phyloP scores from a whole-genome alignment of 2,888 invertebrate genomes.

The Tenthredo scrophulariae region DNA sequence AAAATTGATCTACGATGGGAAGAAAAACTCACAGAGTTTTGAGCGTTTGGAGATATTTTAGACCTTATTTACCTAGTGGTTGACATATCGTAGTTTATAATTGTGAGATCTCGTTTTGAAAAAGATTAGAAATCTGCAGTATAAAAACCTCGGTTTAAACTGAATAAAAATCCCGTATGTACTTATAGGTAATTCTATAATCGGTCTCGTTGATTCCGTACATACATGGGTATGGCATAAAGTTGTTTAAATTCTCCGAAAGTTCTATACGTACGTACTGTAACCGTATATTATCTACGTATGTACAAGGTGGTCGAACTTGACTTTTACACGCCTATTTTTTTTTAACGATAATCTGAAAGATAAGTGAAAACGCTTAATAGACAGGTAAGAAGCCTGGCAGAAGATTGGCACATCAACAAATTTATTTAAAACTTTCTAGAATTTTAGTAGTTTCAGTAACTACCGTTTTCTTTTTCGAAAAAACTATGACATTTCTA shows the following conservation, averaged over 20 bases:
- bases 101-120: neutral
- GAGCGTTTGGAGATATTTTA: neutral
- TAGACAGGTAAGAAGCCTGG: neutral
- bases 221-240: constrained; percentile 7
- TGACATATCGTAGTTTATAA: neutral
- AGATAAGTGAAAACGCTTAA: constrained; percentile 8
- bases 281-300: neutral
- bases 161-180: constrained; percentile 2
- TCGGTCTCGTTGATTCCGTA: constrained; percentile 19
- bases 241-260: constrained; percentile 14
- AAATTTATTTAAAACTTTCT: neutral
- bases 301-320: constrained; percentile 12
- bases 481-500: neutral
- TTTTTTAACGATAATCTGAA: neutral
- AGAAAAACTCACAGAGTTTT: neutral
- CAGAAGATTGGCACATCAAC: neutral
- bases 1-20: neutral
- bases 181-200: neutral
- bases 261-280: neutral
- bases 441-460: neutral
- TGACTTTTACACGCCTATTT: neutral
- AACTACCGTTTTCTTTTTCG: neutral
- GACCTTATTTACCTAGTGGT: neutral
- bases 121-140: constrained; percentile 19
- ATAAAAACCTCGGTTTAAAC: neutral